Percentiles rank a stretch among this genome's conserved stretches.
These are phyloP conservation scores for Daboia siamensis DNA, from an alignment of 2,113 vertebrate genomes.

Conservation along the genomic window DNA sequence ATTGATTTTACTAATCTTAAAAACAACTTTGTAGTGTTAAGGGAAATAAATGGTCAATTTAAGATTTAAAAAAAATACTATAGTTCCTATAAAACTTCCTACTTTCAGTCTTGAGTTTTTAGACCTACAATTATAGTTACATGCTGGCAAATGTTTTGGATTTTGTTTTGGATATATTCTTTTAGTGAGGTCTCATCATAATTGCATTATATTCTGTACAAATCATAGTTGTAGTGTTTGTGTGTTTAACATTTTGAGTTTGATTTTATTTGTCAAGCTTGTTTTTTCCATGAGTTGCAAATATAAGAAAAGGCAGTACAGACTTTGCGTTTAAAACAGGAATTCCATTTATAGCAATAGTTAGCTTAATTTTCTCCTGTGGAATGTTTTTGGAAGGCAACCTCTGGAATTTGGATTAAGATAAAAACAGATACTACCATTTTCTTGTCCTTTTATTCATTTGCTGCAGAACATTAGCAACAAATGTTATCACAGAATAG, in stretches of 20 bases:
- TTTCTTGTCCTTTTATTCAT: background rate
- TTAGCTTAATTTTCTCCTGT: background rate
- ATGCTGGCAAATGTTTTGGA: constrained; percentile 39
- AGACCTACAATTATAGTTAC: constrained; percentile 44
- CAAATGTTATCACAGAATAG: background rate
- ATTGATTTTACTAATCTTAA: constrained; percentile 57
- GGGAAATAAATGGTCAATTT: constrained; percentile 47
- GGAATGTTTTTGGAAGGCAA: background rate
- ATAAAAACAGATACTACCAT: background rate
- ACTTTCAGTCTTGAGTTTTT: constrained; percentile 44
- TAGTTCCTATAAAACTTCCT: constrained; percentile 43
- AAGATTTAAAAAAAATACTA: constrained; percentile 22
- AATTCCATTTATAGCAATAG: constrained; percentile 9
- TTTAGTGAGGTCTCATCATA: constrained; percentile 61
- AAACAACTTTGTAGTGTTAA: constrained; percentile 43
- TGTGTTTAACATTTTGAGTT: constrained; percentile 42
- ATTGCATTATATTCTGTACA: constrained; percentile 53
- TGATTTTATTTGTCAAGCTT: constrained; percentile 56
- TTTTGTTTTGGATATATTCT: constrained; percentile 34
- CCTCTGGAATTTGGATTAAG: background rate
- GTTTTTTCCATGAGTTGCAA: constrained; percentile 46
- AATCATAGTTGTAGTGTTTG: constrained; percentile 50
- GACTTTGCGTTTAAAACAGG: constrained; percentile 38
- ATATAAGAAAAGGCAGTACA: constrained; percentile 54
- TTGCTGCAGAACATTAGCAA: background rate